Conservation (phyloP, 1,140 invertebrate genomes). For the Drosophila grimshawi region DNA sequence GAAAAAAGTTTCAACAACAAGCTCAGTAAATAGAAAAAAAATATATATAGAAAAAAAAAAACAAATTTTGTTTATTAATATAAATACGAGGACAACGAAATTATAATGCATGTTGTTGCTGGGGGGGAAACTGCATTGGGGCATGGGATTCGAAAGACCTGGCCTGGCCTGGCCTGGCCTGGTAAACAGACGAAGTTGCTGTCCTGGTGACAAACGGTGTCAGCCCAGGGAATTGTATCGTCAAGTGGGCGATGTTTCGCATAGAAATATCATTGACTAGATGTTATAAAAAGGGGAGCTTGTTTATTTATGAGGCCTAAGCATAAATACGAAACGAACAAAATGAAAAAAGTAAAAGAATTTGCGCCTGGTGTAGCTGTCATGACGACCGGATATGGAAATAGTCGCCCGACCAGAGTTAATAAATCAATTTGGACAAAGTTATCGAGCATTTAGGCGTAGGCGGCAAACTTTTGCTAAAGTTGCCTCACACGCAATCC, state of each 20-base stretch:
- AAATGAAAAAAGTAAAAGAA: slow-evolving; percentile 8
- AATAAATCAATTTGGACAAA: slow-evolving; percentile 81
- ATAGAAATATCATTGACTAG: slow-evolving; percentile 66
- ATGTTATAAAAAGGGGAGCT: slow-evolving; percentile 43
- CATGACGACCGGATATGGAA: slow-evolving; percentile 59
- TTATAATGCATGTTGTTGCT: slow-evolving; percentile 59
- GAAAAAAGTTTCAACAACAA: slow-evolving; percentile 73
- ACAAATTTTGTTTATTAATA: slow-evolving; percentile 74
- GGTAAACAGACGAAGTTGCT: slow-evolving; percentile 60
- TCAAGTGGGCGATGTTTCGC: slow-evolving; percentile 62
- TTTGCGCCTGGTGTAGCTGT: slow-evolving; percentile 47
- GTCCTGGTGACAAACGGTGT: slow-evolving; percentile 83
- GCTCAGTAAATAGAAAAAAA: not conserved
- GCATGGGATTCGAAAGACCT: slow-evolving; percentile 5
- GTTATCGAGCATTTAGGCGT: slow-evolving; percentile 78
- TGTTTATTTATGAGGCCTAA: slow-evolving; percentile 72
- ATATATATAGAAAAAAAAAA: slow-evolving; percentile 23
- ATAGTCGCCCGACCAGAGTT: slow-evolving; percentile 57
- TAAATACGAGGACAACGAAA: slow-evolving; percentile 76
- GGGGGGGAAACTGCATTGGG: slow-evolving; percentile 4
- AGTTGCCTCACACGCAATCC: slow-evolving; percentile 64
- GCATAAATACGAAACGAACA: slow-evolving; percentile 26
- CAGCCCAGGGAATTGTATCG: slow-evolving; percentile 69
- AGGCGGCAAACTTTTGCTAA: slow-evolving; percentile 70
- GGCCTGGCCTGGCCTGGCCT: slow-evolving; percentile 20